Base-by-base conservation (phyloP, 2,113 vertebrate genomes). In the Centrocercus urophasianus region DNA sequence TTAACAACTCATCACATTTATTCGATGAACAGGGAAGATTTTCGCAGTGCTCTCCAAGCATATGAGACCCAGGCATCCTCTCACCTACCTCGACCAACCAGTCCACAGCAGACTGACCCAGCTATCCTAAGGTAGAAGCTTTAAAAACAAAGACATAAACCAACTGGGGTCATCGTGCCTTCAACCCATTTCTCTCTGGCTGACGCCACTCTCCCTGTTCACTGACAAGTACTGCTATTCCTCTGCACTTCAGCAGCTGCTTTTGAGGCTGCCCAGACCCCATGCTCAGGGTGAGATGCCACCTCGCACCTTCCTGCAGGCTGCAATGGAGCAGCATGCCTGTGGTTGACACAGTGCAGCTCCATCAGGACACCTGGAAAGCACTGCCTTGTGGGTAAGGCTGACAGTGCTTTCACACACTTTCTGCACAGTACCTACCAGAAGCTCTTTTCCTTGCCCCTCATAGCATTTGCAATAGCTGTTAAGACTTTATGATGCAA, bases 1-100 rank as follows among this genome's bases (percentile, higher is more conserved):
- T 96, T 98, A 98, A 97, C 96, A 97, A 97, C 95, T 97, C 96
- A 96, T 93, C 96, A 96, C 93, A 97, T 97, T 98, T 97, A 97
- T 93, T 83, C 48, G 61, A 96, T 11, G 69, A 97, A 95, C 14
- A 34, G 66, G 83, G 59, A 27, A 0, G 38, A 48, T 30, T 57
- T 76, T 13, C 45, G 70, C 86, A 50, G 92, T 2, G 0, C 32
- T 45, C 17, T 93, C 32, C 10, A 18, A 77, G 83, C 79, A 16
- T 30, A 11, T 0, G 1, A 50, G 65, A 74, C 66, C n/a, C 28
- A 38, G 69, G 10, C 18, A 16, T 52, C 48, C 57, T 86, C 79
- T 65, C 8, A 70, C n/a, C 17, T 36, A 73, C 78, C 75, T 67
- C 0, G 2, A 21, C 28, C 0, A 4, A 34, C 36, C 0, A 5